Evolutionary conservation across 2,888 invertebrate species (phyloP).

Genomic region (Eupithecia subumbrata): DNA sequence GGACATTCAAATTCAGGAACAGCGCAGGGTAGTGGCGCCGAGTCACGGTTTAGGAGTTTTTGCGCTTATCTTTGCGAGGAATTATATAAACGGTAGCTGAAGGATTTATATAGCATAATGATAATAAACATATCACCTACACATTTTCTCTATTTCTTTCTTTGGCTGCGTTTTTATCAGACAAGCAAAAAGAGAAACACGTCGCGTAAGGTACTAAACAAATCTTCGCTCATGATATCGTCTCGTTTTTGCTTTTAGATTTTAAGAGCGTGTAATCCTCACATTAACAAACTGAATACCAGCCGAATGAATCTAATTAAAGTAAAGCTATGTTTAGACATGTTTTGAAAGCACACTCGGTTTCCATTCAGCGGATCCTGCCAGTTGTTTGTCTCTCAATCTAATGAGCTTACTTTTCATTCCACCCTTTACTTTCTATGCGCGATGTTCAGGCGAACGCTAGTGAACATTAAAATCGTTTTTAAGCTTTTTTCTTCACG

Average conservation of each 20-base stretch:
- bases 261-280: neutral
- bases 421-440: slow-evolving; percentile 17
- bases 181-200: neutral
- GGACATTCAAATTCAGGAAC: slow-evolving; percentile 28
- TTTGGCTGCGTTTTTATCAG: neutral
- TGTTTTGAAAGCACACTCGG: slow-evolving; percentile 10
- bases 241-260: neutral
- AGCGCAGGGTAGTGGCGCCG: slow-evolving; percentile 19
- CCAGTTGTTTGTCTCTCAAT: slow-evolving; percentile 28
- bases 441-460: slow-evolving; percentile 16
- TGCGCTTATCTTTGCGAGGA: slow-evolving; percentile 19
- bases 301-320: slow-evolving; percentile 5
- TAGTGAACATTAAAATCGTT: neutral
- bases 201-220: neutral
- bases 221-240: neutral
- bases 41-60: slow-evolving; percentile 28
- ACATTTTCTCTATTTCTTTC: neutral
- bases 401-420: slow-evolving; percentile 34
- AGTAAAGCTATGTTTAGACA: slow-evolving; percentile 10
- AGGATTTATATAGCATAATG: neutral
- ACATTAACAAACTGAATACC: neutral
- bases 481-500: neutral
- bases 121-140: slow-evolving; percentile 2
- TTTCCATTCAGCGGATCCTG: neutral
- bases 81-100: neutral